Conservation (phyloP, 2,113 vertebrate species). For the Blennius ocellaris region DNA sequence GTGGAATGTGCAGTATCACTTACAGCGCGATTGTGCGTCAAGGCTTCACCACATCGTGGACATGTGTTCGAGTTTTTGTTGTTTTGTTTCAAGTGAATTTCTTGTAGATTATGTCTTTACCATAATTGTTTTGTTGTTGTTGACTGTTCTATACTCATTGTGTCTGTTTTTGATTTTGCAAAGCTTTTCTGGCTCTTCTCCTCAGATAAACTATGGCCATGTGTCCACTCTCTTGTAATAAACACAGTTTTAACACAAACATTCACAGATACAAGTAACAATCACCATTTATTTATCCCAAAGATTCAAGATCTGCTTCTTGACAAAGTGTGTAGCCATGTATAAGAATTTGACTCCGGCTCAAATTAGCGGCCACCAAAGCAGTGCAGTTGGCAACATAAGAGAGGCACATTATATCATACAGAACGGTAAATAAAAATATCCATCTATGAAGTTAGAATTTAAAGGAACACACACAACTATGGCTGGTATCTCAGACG, state of each 20-base stretch:
- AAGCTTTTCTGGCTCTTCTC: constrained; percentile 26
- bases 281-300: background rate
- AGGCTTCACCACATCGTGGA: constrained; percentile 13
- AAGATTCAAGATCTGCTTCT: background rate
- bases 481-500: background rate
- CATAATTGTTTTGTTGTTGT: constrained; percentile 14
- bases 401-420: background rate
- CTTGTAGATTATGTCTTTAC: constrained; percentile 30
- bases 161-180: constrained; percentile 47
- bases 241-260: background rate
- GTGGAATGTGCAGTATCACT: constrained; percentile 42
- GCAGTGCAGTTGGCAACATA: background rate
- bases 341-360: background rate
- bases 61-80: background rate
- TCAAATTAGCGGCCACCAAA: background rate
- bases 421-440: background rate
- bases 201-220: constrained; percentile 16
- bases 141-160: constrained; percentile 18
- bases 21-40: constrained; percentile 13
- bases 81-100: constrained; percentile 8
- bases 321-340: background rate
- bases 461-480: background rate
- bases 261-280: constrained; percentile 8
- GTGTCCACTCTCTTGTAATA: background rate
- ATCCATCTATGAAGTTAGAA: background rate